These are phyloP conservation scores for Octodon degus DNA, from an alignment of 2,113 vertebrate genomes.

Conservation along the genomic window DNA sequence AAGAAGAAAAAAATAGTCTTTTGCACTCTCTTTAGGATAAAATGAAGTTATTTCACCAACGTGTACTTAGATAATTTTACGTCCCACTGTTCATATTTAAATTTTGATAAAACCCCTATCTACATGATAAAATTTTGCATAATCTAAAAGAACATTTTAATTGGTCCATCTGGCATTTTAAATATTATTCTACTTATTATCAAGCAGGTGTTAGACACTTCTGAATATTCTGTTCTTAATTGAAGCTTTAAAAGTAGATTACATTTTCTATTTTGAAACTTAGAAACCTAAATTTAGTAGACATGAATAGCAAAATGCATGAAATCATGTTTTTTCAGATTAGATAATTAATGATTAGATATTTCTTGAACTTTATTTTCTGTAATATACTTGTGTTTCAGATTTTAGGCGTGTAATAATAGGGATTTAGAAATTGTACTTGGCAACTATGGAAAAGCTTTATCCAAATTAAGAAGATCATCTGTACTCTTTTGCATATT, in stretches of 20 bases:
- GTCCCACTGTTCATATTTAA: conserved; percentile 44
- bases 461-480: not conserved
- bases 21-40: not conserved
- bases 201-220: conserved; percentile 75
- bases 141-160: conserved; percentile 80
- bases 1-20: not conserved
- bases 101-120: conserved; percentile 52
- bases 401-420: not conserved
- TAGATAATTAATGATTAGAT: not conserved
- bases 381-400: not conserved
- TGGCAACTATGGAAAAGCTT: not conserved
- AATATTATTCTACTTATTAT: conserved; percentile 73
- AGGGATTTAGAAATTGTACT: not conserved
- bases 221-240: conserved; percentile 70
- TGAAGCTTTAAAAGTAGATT: conserved; percentile 60
- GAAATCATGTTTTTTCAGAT: conserved; percentile 8
- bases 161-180: conserved; percentile 76
- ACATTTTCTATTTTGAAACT: conserved; percentile 68
- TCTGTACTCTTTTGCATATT: not conserved
- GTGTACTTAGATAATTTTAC: conserved; percentile 53
- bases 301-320: conserved; percentile 32
- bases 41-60: conserved; percentile 54
- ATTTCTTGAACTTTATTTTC: not conserved
- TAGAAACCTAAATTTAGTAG: conserved; percentile 52
- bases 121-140: conserved; percentile 62